Conservation (phyloP, 2,888 invertebrate species). For the Caenorhabditis imperialis region DNA sequence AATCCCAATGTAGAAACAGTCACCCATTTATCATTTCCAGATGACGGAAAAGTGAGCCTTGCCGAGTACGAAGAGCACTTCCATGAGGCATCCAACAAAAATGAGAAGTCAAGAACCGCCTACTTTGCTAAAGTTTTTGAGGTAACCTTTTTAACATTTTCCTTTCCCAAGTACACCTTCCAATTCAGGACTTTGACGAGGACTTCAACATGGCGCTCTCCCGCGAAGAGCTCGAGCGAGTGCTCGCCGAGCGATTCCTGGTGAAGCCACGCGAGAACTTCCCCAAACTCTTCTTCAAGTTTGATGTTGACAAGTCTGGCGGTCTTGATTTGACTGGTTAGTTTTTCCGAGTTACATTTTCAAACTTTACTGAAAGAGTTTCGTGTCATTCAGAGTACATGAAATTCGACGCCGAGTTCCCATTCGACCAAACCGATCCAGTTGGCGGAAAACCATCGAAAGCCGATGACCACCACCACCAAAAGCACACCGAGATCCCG, state of each 20-base stretch:
- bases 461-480: conserved; percentile 16
- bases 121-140: conserved; percentile 75
- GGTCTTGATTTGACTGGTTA: conserved; percentile 66
- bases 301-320: conserved; percentile 70
- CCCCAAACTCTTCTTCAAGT: conserved; percentile 67
- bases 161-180: too few relatives aligned
- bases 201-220: conserved; percentile 69
- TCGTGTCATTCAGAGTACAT: conserved; percentile 63
- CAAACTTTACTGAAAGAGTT: neutral
- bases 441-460: conserved; percentile 45
- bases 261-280: conserved; percentile 71
- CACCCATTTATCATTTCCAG: conserved; percentile 31
- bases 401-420: conserved; percentile 69
- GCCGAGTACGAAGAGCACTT: conserved; percentile 70
- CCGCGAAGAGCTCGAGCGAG: conserved; percentile 65
- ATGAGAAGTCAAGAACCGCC: conserved; percentile 66
- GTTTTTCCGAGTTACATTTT: neutral
- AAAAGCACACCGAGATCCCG: conserved; percentile 44
- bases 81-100: conserved; percentile 65
- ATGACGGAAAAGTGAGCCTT: conserved; percentile 67
- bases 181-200: conserved; percentile 72
- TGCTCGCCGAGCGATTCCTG: conserved; percentile 70
- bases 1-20: too few relatives aligned
- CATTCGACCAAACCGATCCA: conserved; percentile 71
- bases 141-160: too few relatives aligned